A percentile compares a stretch with the other conserved stretches of the same genome.
phyloP scores from a whole-genome alignment of 2,797 vertebrate genomes.

The Squalus acanthias region DNA sequence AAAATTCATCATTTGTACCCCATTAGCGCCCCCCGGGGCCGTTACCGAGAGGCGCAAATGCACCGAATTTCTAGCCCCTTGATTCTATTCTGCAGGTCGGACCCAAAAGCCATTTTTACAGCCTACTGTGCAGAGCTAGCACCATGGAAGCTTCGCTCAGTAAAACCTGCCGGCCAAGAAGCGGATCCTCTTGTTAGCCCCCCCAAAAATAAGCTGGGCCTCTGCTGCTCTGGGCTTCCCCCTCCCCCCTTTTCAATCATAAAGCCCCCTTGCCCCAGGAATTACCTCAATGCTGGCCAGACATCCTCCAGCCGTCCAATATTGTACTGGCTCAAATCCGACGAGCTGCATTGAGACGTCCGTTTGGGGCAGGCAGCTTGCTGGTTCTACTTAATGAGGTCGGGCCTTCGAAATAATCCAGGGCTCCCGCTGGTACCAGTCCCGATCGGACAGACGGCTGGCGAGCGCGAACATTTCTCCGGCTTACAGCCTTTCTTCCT shows the following conservation, averaged over 20 bases:
- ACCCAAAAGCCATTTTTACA: neutral
- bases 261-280: neutral
- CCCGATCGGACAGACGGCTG: too few species aligned
- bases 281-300: neutral
- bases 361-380: neutral
- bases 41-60: too few species aligned
- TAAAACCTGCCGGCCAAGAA: neutral
- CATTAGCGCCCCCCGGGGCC: too few species aligned
- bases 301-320: neutral
- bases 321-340: neutral
- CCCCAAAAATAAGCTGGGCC: neutral
- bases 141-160: neutral
- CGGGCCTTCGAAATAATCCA: too few species aligned
- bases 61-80: too few species aligned
- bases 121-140: neutral
- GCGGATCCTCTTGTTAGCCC: neutral
- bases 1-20: too few species aligned
- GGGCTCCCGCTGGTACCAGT: neutral
- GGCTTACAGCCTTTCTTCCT: too few species aligned
- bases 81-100: neutral
- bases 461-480: too few species aligned
- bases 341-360: too few species aligned
- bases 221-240: neutral
- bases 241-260: neutral
- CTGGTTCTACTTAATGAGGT: neutral